Base-by-base conservation (phyloP, 2,797 vertebrate genomes). In the Trachops cirrhosus region DNA sequence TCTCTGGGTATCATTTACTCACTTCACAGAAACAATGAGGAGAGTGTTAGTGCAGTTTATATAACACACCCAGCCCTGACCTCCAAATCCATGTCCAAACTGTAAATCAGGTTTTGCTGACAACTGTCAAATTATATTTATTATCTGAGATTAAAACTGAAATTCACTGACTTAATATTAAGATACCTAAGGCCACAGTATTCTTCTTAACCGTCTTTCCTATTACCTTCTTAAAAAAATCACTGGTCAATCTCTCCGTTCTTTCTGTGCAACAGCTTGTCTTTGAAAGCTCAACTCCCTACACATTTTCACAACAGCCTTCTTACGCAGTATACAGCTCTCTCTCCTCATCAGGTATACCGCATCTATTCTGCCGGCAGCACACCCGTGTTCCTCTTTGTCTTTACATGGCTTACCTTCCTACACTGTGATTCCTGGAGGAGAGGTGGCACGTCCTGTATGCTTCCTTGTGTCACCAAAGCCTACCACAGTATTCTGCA, bases 131-230 rank as follows among this genome's bases (percentile, higher is more conserved):
- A 62, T 41, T 86, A 16, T 34, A 79, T 80, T 89, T 62, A 52
- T 21, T 62, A 86, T 84, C 57, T 62, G 85, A 59, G 7, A 37
- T 79, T 91, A 74, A 95, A 89, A 89, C 41, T 70, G 32, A 91
- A 93, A 71, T 73, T 87, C 62, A 91, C 83, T 93, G 26, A 90
- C 82, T 12, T 78, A 29, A 12, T 48, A 94, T 68, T 64, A 91
- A 78, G 82, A 83, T 39, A 46, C 2, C 16, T 77, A 83, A 87
- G n/a, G 29, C 71, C 14, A 1, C 11, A 80, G 24, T 84, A 34
- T 74, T 85, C 18, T 62, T 91, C 14, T 26, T 79, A 74, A 75
- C 37, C 41, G 34, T 85, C 62, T 57, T 85, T 84, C 68, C 22
- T 67, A 82, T 46, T 77, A 44, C 16, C 5, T 77, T 24, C 11